Base-by-base conservation (phyloP, 2,888 invertebrate genomes). In the Conops quadrifasciatus region DNA sequence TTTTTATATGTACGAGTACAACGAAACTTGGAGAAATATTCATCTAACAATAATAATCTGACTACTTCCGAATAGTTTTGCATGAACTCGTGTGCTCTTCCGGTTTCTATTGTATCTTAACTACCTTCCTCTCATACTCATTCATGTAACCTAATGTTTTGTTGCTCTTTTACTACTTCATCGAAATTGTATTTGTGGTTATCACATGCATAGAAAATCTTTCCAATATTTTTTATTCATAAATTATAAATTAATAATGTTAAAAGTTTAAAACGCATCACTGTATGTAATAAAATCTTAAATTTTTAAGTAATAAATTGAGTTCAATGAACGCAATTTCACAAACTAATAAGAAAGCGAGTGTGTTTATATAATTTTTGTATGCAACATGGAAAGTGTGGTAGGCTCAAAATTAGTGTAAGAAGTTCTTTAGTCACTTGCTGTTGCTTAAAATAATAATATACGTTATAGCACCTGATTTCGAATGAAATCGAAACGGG, bases 301-400 rank as follows among this genome's bases (percentile, higher is more conserved):
- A 15, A 30, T 62, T 60, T 49, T 60, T 60, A 49, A 60, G 59
- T 13, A 68, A 49, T 60, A 60, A 60, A 68, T 16, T 68, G 49
- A 67, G 67, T 45, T 58, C 28, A 45, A 67, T 58, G 67, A 67
- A 67, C 59, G 43, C 58, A 67, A 67, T 67, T 67, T 59, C 59
- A 16, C 43, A 51, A 53, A 26, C 45, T 11, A 43, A 43, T 11
- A 43, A 43, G n/a, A n/a, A n/a, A n/a, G n/a, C n/a, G n/a, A n/a
- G n/a, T n/a, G n/a, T n/a, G n/a, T n/a, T n/a, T n/a, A n/a, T n/a
- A n/a, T n/a, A n/a, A n/a, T n/a, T n/a, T n/a, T n/a, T n/a, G n/a
- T n/a, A n/a, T n/a, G n/a, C n/a, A n/a, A n/a, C n/a, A n/a, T n/a
- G n/a, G n/a, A n/a, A n/a, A n/a, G n/a, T n/a, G n/a, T n/a, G n/a